Base-by-base conservation (phyloP, 2,113 vertebrate species). In the Xiphophorus maculatus region DNA sequence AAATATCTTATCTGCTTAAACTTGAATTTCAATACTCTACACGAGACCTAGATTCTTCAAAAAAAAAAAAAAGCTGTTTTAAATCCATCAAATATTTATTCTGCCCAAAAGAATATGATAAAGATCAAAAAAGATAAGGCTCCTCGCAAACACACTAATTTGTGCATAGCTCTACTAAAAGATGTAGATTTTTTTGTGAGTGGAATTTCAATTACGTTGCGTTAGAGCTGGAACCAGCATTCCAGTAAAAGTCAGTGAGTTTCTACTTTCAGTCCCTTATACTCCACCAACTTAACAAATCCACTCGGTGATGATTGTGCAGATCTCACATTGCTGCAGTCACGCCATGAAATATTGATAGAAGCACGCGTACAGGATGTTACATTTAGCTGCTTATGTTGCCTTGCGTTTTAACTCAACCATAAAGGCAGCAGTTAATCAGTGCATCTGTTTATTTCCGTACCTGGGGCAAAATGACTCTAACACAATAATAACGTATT, bases 341-440 rank as follows among this genome's bases (percentile, higher is more conserved):
- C 87, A 89, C 83, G 85, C 84, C 75, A 84, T 89, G 87, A 91
- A 90, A 88, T 91, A 90, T 91, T 90, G 87, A 89, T 88, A 62
- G 76, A 83, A 76, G 75, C 66, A 61, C 32, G 62, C 66, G 80
- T 84, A 76, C 74, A 32, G 79, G 82, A 85, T 76, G 84, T 86
- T 75, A 85, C 83, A 72, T 79, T 79, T 70, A 74, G 75, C 79
- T 76, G 79, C 82, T 90, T 90, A 76, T 87, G 74, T 82, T 83
- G 84, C 80, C 72, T 80, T 77, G 68, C 85, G 76, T 87, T 86
- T 89, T 62, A 84, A 81, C 73, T 69, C 77, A 75, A 69, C 81
- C 85, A 67, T 83, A 80, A 84, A 86, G 71, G 35, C 73, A 80
- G 72, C 74, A 63, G 73, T 77, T 65, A 66, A 67, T 44, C 40